phyloP scores from a whole-genome alignment of 2,797 vertebrate species.

The Pristis pectinata region DNA sequence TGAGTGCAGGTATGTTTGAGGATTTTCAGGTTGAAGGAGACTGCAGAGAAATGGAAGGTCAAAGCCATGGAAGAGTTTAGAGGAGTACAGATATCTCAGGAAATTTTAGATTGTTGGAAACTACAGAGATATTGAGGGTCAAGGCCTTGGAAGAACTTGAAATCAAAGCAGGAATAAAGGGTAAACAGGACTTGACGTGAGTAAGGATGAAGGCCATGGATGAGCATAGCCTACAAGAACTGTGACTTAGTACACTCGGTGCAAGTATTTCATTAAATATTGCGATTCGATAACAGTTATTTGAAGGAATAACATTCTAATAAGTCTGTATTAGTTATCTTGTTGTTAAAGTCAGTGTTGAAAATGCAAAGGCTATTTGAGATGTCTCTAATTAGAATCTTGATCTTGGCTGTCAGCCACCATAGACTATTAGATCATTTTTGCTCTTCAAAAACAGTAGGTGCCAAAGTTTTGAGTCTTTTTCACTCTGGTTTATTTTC shows the following conservation, averaged over 20 bases:
- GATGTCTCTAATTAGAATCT: background rate
- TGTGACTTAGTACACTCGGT: background rate
- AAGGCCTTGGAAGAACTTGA: too few species aligned
- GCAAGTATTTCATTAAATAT: background rate
- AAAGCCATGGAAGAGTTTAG: too few species aligned
- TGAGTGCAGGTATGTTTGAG: too few species aligned
- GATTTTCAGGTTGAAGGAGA: too few species aligned
- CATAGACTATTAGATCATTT: background rate
- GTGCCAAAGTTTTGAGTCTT: background rate
- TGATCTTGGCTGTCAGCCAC: background rate
- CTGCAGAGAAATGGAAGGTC: too few species aligned
- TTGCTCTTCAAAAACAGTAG: background rate
- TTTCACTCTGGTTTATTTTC: background rate
- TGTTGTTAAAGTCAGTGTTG: background rate
- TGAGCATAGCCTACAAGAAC: background rate
- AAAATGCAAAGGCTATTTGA: background rate
- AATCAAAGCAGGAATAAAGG: too few species aligned
- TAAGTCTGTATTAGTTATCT: background rate
- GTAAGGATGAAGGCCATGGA: background rate
- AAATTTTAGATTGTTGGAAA: too few species aligned
- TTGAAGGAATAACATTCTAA: background rate
- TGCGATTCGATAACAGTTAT: background rate
- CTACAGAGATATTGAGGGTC: too few species aligned
- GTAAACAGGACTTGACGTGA: too few species aligned
- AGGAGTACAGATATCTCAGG: too few species aligned